Evolutionary conservation across 2,888 invertebrate species (phyloP).

Genomic region (Hydriomena furcata): DNA sequence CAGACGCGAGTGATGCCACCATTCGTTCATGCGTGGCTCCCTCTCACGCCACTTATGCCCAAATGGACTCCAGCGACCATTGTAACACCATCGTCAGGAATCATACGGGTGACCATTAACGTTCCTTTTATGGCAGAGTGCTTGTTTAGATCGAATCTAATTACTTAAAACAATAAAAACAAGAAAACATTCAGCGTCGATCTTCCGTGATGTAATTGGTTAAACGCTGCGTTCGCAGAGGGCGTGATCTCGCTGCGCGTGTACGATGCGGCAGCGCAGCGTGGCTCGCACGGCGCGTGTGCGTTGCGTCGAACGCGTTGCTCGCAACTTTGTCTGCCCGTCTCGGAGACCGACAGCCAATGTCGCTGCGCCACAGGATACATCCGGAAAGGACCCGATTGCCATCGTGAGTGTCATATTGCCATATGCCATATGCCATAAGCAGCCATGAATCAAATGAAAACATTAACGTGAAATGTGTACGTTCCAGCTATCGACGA

Average conservation of each 20-base stretch:
- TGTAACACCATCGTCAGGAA: constrained; percentile 72
- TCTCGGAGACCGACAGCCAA: constrained; percentile 75
- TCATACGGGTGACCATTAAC: constrained; percentile 82
- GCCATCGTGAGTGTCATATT: constrained; percentile 21
- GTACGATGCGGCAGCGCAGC: constrained; percentile 85
- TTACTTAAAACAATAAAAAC: too few relatives aligned
- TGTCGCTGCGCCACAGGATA: constrained; percentile 91
- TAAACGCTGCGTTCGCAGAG: constrained; percentile 54
- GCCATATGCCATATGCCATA: too few relatives aligned
- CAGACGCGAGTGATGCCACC: constrained; percentile 85
- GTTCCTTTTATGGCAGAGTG: too few relatives aligned
- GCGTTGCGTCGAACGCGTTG: constrained; percentile 84
- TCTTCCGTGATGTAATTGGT: too few relatives aligned
- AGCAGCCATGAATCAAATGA: too few relatives aligned
- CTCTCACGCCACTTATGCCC: constrained; percentile 66
- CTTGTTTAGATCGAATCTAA: too few relatives aligned
- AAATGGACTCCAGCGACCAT: too few relatives aligned
- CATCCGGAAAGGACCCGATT: constrained; percentile 25
- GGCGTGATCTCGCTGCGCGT: constrained; percentile 87
- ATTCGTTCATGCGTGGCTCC: constrained; percentile 84
- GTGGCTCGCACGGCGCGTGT: constrained; percentile 76
- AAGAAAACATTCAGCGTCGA: too few relatives aligned
- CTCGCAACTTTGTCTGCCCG: constrained; percentile 89
- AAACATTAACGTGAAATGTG: too few relatives aligned
- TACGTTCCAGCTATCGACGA: constrained; percentile 81